These are phyloP conservation scores for Aphidius ervi DNA, from an alignment of 1,140 invertebrate genomes.

Conservation along the genomic window DNA sequence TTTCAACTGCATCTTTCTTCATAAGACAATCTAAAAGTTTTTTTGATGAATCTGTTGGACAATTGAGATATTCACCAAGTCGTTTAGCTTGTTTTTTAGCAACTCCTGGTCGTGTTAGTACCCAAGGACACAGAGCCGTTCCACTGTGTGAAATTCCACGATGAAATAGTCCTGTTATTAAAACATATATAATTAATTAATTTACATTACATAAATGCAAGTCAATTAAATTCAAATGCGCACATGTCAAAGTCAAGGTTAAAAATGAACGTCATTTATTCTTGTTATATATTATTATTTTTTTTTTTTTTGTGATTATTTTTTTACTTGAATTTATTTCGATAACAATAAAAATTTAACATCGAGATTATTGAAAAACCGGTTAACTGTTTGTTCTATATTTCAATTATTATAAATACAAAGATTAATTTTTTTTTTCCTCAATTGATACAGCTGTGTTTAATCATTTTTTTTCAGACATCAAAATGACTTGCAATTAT, in stretches of 20 bases:
- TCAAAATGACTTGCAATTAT: no score
- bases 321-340: no score
- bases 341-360: no score
- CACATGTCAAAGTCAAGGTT: neutral
- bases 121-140: constrained; percentile 74
- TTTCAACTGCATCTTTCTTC: constrained; percentile 55
- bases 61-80: constrained; percentile 60
- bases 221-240: neutral
- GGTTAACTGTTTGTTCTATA: no score
- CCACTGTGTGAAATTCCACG: constrained; percentile 75
- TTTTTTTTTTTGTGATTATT: no score
- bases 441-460: no score
- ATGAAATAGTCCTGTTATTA: constrained; percentile 63
- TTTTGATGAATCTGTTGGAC: constrained; percentile 52
- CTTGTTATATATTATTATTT: no score
- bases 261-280: neutral
- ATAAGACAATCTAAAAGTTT: constrained; percentile 60
- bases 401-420: no score
- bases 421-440: no score
- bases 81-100: constrained; percentile 60
- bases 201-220: neutral
- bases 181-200: neutral
- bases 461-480: no score
- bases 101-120: constrained; percentile 60
- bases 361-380: no score